Evolutionary conservation across 1,140 invertebrate species (phyloP).

Genomic region (Leptoteleia sp.): DNA sequence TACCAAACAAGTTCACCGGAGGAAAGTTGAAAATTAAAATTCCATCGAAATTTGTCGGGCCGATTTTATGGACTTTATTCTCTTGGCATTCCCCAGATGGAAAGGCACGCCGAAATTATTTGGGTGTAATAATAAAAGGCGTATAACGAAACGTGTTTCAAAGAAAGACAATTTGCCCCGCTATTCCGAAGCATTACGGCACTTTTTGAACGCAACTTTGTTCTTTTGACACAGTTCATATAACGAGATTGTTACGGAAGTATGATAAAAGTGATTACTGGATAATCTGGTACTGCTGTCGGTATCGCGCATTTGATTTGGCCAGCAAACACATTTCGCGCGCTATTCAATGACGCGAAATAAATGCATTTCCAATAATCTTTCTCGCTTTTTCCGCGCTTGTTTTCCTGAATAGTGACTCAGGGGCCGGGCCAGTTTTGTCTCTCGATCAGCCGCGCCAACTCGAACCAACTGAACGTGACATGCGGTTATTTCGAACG

Average conservation of each 20-base stretch:
- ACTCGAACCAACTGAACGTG: slow-evolving; percentile 44
- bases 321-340: slow-evolving; percentile 35
- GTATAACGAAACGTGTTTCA: too few species aligned
- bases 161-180: too few species aligned
- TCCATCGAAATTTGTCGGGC: too few species aligned
- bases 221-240: neutral
- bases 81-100: too few species aligned
- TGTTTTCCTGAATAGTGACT: slow-evolving; percentile 25
- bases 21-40: too few species aligned
- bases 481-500: slow-evolving; percentile 56
- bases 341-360: slow-evolving; percentile 44
- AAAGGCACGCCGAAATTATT: too few species aligned
- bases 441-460: slow-evolving; percentile 33
- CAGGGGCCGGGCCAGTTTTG: slow-evolving; percentile 18
- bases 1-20: too few species aligned
- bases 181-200: neutral
- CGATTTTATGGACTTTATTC: too few species aligned
- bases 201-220: neutral
- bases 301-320: slow-evolving; percentile 13
- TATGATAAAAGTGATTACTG: slow-evolving; percentile 26
- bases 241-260: neutral
- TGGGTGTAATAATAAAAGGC: too few species aligned
- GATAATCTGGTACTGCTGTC: slow-evolving; percentile 22
- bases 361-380: slow-evolving; percentile 67
- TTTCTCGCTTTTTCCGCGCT: slow-evolving; percentile 34